Percentiles rank a stretch among this genome's conserved stretches.
These are phyloP conservation scores for Myocastor coypus DNA, from an alignment of 2,113 vertebrate genomes.

Conservation along the genomic window DNA sequence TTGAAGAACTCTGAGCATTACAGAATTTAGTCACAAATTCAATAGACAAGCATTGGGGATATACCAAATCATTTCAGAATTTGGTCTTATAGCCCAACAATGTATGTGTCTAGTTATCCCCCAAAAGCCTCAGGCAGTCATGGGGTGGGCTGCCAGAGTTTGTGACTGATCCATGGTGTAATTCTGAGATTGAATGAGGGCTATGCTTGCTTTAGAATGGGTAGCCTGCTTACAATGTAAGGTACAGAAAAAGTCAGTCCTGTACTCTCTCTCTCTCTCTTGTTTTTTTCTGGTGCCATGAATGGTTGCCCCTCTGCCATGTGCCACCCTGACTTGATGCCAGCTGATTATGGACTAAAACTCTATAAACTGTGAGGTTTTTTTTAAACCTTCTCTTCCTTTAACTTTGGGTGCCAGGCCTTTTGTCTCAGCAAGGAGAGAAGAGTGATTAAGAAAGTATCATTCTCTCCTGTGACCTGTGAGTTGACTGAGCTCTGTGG, in stretches of 20 bases:
- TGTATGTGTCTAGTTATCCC: neutral
- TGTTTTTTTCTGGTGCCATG: neutral
- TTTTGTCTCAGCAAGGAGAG: neutral
- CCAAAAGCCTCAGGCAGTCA: neutral
- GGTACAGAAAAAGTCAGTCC: neutral
- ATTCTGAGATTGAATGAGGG: neutral
- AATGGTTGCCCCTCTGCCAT: neutral
- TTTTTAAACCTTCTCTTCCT: neutral
- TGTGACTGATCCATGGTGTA: neutral
- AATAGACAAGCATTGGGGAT: neutral
- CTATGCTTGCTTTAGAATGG: neutral
- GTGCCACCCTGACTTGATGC: neutral
- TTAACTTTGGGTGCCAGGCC: neutral
- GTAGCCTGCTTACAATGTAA: neutral
- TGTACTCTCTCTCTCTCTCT: neutral
- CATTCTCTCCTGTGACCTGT: neutral
- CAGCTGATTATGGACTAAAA: neutral
- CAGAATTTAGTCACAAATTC: neutral
- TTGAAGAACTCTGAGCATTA: neutral
- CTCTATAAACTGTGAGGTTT: neutral
- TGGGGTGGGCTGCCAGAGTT: neutral
- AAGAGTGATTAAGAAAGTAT: neutral
- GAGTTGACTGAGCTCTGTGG: neutral
- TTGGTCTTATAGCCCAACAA: neutral
- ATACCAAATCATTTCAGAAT: neutral